Base-by-base conservation (phyloP, 2,797 vertebrate genomes). In the Microchirus variegatus region DNA sequence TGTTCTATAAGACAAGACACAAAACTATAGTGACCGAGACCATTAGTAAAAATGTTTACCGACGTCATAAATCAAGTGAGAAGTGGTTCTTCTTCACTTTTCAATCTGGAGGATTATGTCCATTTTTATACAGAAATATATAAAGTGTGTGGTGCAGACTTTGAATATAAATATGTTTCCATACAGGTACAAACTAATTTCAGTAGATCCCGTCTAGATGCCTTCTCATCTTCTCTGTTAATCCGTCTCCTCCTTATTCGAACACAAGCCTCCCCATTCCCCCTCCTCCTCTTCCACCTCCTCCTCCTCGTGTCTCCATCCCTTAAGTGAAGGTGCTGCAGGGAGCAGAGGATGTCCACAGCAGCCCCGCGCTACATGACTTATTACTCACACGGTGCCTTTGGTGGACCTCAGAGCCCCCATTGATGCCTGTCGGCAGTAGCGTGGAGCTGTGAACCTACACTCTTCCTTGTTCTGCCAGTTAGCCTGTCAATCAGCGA, bases 351-450 rank as follows among this genome's bases (percentile, higher is more conserved):
- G 51, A 54, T 55, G 70, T 63, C 73, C 66, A 61, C 40, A 53
- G 58, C 57, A 80, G 64, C 61, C 40, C 40, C 53, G 60, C 15
- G 36, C 63, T 67, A 73, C 72, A 74, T 68, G 70, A 84, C 80
- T 67, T 80, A 80, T 89, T 85, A 82, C 77, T 85, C 84, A 87
- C 52, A 71, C 45, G 35, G 71, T 22, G 68, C 77, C 66, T 65
- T 79, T 73, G 77, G 80, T 78, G 62, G 63, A 75, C 75, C 73
- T 84, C 59, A 46, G 60, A 79, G 77, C 68, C 56, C 56, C 45
- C 80, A 63, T 41, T 36, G 13, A 53, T 66, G 72, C 59, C 64
- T 61, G 57, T 67, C 61, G 77, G 75, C 70, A 43, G 59, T 42
- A 22, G 43, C 14, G 31, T 58, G 41, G 51, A 71, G 58, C 72